Conservation (phyloP, 2,797 vertebrate genomes). For the Octomys mimax region DNA sequence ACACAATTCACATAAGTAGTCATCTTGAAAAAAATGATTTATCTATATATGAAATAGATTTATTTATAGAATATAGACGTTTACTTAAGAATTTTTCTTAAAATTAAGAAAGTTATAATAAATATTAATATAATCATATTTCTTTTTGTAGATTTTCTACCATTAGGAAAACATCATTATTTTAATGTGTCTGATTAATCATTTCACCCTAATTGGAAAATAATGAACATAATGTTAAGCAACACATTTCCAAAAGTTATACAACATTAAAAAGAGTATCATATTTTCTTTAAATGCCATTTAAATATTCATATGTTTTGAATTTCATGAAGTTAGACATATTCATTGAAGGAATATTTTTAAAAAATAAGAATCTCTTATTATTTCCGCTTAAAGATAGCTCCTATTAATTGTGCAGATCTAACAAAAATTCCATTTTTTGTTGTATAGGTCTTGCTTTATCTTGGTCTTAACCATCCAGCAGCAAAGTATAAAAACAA, state of each 20-base stretch:
- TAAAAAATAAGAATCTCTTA: background rate
- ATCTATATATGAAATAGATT: slow-evolving; percentile 56
- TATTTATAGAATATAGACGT: slow-evolving; percentile 68
- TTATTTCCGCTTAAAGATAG: slow-evolving; percentile 17
- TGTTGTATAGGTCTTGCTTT: too few species aligned
- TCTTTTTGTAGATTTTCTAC: slow-evolving; percentile 66
- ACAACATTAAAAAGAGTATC: slow-evolving; percentile 16
- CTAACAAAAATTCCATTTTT: too few species aligned
- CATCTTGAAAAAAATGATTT: slow-evolving; percentile 52
- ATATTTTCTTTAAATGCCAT: slow-evolving; percentile 49
- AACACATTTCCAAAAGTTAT: slow-evolving; percentile 48
- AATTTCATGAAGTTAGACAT: background rate
- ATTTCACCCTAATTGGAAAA: slow-evolving; percentile 72
- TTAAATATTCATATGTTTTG: slow-evolving; percentile 59
- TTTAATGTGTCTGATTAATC: slow-evolving; percentile 66
- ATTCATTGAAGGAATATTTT: background rate
- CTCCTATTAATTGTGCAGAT: background rate
- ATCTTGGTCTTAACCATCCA: too few species aligned
- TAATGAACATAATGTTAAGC: slow-evolving; percentile 49
- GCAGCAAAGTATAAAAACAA: too few species aligned
- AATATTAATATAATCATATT: slow-evolving; percentile 60
- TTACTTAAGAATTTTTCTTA: background rate
- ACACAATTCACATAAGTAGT: slow-evolving; percentile 25
- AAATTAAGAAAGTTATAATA: slow-evolving; percentile 68
- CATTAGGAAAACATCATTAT: slow-evolving; percentile 61